These are phyloP conservation scores for Botia almorhae DNA, from an alignment of 2,797 vertebrate species.

Conservation along the genomic window DNA sequence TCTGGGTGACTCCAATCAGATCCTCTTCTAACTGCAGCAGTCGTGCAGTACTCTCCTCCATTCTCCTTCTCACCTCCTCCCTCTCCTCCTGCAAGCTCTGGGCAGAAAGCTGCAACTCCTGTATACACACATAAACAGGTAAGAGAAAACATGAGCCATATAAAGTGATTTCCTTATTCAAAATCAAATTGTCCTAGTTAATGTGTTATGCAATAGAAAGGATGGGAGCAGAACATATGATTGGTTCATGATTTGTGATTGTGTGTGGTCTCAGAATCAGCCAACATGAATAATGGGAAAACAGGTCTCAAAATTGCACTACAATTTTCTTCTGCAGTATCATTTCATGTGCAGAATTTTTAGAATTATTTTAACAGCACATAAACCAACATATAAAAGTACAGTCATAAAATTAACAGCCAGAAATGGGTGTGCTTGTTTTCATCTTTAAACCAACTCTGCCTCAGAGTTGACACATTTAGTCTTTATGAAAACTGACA, in stretches of 20 bases:
- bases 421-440: conserved; percentile 75
- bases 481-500: conserved; percentile 39
- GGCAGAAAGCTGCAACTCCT: conserved; percentile 82
- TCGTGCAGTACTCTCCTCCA: conserved; percentile 85
- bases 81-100: conserved; percentile 87
- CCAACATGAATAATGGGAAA: conserved; percentile 4
- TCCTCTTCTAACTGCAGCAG: conserved; percentile 93
- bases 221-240: conserved; percentile 12
- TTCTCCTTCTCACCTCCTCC: conserved; percentile 86
- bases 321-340: conserved; percentile 63
- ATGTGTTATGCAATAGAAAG: not conserved
- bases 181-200: not conserved
- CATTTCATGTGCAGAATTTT: conserved; percentile 66
- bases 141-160: not conserved
- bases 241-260: not conserved
- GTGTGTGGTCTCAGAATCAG: conserved; percentile 36
- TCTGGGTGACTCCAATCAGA: conserved; percentile 92
- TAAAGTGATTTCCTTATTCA: not conserved
- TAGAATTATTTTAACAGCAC: conserved; percentile 75
- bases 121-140: not conserved
- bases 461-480: conserved; percentile 39
- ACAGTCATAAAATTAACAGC: conserved; percentile 79
- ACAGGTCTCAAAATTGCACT: conserved; percentile 22
- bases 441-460: conserved; percentile 71
- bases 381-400: conserved; percentile 80